phyloP scores from a whole-genome alignment of 2,797 vertebrate species.

The Urocyon cinereoargenteus region DNA sequence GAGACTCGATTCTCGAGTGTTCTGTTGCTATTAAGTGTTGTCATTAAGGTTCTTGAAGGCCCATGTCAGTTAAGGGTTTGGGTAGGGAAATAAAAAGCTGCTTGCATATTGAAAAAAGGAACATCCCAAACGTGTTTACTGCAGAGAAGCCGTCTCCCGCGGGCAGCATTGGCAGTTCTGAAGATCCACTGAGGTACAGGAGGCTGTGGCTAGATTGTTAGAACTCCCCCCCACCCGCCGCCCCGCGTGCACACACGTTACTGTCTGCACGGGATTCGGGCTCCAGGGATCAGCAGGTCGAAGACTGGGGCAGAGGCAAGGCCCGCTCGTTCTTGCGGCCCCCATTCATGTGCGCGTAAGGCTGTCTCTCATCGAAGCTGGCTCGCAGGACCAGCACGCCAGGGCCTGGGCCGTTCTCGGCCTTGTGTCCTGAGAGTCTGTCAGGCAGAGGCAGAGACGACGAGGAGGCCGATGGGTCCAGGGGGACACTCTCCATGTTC shows the following conservation, averaged over 20 bases:
- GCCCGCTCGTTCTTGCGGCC: constrained; percentile 96
- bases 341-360: constrained; percentile 99
- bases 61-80: constrained; percentile 87
- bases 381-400: constrained; percentile 94
- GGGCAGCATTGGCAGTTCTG: constrained; percentile 91
- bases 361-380: constrained; percentile 96
- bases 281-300: constrained; percentile 95
- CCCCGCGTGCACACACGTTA: constrained; percentile 73
- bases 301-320: constrained; percentile 97
- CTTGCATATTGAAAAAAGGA: constrained; percentile 90
- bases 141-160: constrained; percentile 90
- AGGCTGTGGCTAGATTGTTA: constrained; percentile 89
- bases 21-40: constrained; percentile 88
- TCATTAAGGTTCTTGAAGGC: constrained; percentile 88
- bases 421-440: constrained; percentile 94
- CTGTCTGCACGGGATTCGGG: constrained; percentile 66
- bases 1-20: constrained; percentile 87
- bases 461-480: constrained; percentile 94
- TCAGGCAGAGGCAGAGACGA: constrained; percentile 93
- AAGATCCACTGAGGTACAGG: constrained; percentile 93
- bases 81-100: constrained; percentile 89
- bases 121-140: constrained; percentile 90
- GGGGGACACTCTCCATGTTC: constrained; percentile 98
- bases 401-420: constrained; percentile 95
- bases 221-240: constrained; percentile 83